These are phyloP conservation scores for Andrena dorsata DNA, from an alignment of 2,888 invertebrate genomes.

Conservation along the genomic window DNA sequence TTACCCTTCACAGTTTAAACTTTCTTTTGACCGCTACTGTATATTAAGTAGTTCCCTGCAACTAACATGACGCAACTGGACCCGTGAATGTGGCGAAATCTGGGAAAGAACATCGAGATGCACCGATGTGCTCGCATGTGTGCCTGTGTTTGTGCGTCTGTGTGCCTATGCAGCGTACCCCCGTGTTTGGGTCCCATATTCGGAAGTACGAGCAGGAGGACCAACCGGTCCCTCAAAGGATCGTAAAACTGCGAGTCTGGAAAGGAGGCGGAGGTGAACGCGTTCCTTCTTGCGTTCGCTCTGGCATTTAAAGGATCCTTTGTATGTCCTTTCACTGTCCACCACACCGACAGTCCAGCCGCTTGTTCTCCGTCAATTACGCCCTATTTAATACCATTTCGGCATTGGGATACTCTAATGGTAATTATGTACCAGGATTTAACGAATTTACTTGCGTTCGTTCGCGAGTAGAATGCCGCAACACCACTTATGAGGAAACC, in stretches of 20 bases:
- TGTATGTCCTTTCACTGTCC: slow-evolving; percentile 23
- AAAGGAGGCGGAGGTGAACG: slow-evolving; percentile 40
- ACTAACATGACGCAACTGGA: neutral
- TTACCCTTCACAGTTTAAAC: no score
- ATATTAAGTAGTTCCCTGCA: neutral
- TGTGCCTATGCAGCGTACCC: neutral
- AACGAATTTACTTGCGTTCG: neutral
- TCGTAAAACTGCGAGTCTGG: slow-evolving; percentile 47
- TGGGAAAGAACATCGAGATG: neutral
- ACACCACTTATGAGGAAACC: no score
- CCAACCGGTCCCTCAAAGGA: slow-evolving; percentile 62
- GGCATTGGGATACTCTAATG: neutral
- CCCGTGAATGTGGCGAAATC: neutral
- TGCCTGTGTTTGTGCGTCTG: neutral
- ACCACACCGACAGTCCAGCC: neutral
- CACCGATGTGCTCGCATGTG: neutral
- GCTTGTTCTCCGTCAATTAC: slow-evolving; percentile 17
- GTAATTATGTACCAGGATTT: slow-evolving; percentile 2
- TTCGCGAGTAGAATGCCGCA: neutral
- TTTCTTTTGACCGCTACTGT: no score
- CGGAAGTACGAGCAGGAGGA: slow-evolving; percentile 53
- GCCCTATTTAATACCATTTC: slow-evolving; percentile 7
- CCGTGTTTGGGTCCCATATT: slow-evolving; percentile 58
- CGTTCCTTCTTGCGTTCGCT: slow-evolving; percentile 27
- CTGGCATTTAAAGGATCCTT: slow-evolving; percentile 45